Evolutionary conservation across 2,797 vertebrate species (phyloP), one percentile per base, ranked within the genome.

Genomic region (Rhinella marina): DNA sequence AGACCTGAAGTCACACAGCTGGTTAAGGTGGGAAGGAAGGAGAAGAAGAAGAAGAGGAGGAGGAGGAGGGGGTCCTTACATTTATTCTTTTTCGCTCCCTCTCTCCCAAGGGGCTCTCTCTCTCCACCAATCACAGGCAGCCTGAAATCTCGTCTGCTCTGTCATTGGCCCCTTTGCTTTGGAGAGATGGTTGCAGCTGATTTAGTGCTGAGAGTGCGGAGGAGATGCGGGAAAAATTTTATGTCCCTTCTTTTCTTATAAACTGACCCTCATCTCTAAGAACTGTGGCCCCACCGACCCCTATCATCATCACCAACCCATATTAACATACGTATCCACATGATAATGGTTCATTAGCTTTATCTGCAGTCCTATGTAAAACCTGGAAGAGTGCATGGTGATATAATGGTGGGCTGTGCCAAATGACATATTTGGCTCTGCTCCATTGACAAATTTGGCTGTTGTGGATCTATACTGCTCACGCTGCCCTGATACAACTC

Each of bases 171-270:
- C 41, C 77, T 27, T 12, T 7, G 64, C 73, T 57, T n/a, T 61
- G 57, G 50, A 66, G 70, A 78, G 81, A 84, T 83, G 86, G n/a
- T 25, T 88, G 83, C 87, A 76, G 87, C 66, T 85, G 82, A 88
- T 84, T 84, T 85, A 64, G 57, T 85, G 68, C 87, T 88, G 48
- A 72, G 86, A 85, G 87, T 88, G 77, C 82, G 80, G 87, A 81
- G 21, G n/a, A 52, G 87, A 84, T 88, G 87, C 83, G 54, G 87
- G 66, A 25, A 81, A 76, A 79, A 23, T 76, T 48, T 52, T 7
- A 62, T 84, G 7, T 56, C 27, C 66, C 83, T 78, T n/a, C n/a
- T 23, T n/a, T 29, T 11, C 14, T 2, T n/a, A 64, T 54, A 14
- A 41, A 41, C 17, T 21, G 70, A 72, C 13, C 50, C 52, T 21